phyloP scores from a whole-genome alignment of 2,113 vertebrate genomes.

The Furnarius figulus region DNA sequence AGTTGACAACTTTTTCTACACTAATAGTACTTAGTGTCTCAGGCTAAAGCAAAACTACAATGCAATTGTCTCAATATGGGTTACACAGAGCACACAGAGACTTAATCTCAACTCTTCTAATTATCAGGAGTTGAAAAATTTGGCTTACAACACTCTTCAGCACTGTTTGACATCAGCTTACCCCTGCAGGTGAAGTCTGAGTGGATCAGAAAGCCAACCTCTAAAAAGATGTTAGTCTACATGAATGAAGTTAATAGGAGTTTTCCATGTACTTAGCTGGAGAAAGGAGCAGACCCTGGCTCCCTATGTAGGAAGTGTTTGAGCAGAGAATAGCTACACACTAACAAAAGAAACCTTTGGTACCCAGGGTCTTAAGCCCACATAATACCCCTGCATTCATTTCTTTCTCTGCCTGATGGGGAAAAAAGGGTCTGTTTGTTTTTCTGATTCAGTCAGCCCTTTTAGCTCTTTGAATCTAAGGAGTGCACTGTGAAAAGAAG shows the following conservation, averaged over 20 bases:
- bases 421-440: conserved; percentile 80
- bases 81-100: not conserved
- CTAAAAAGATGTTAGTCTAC: not conserved
- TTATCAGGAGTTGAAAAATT: not conserved
- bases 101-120: not conserved
- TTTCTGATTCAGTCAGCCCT: conserved; percentile 78
- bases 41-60: not conserved
- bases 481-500: conserved; percentile 78
- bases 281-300: conserved; percentile 23
- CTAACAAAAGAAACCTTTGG: conserved; percentile 83
- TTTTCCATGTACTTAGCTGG: conserved; percentile 20
- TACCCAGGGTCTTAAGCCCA: conserved; percentile 77
- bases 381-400: conserved; percentile 77
- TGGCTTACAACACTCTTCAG: not conserved
- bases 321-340: conserved; percentile 69
- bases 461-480: conserved; percentile 78
- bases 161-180: conserved; percentile 24
- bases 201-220: conserved; percentile 66
- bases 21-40: not conserved
- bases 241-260: conserved; percentile 62
- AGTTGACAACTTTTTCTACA: not conserved
- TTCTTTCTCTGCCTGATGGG: conserved; percentile 72
- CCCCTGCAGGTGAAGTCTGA: conserved; percentile 52
- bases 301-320: conserved; percentile 76
- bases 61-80: not conserved